Base-by-base conservation (phyloP, 1,140 invertebrate species). In the Heterodera carotae region DNA sequence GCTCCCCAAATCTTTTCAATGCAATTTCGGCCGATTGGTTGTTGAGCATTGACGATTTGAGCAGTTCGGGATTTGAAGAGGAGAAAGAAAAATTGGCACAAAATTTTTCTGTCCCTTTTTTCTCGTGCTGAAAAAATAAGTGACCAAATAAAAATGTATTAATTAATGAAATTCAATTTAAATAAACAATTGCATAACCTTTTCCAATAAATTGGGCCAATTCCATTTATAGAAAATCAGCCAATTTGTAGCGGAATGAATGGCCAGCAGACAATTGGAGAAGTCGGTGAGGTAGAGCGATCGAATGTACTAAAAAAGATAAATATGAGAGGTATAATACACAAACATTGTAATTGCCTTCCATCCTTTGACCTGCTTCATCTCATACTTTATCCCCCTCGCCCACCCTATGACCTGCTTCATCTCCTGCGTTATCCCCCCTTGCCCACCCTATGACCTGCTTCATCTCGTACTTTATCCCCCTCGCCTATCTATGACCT, bases 221-320 rank as follows among this genome's bases (percentile, higher is more conserved):
- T 53, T 64, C 80, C 85, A 87, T 66, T 84, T 81, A 60, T 85
- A 86, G 81, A 86, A 86, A 34, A 86, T 80, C 10, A 86, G 76
- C 86, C 86, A 86, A 76, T 86, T 86, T 15, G 85, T 86, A 0
- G 84, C 71, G 31, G 71, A 73, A n/a, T 73, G 71, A 39, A 73
- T 73, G 31, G 84, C 84, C 27, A 85, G 64, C 10, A 84, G 69
- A 60, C 81, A 73, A 72, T 86, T 86, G 25, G 85, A 87, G 56
- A 88, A 82, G 68, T 86, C 85, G 43, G 85, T 87, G 22, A 86
- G 70, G 62, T 88, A 87, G 27, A 87, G 76, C 10, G 85, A 84
- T 15, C 82, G 78, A 4, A 87, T 80, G 60, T 76, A 76, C 75
- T 73, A 8, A 15, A 59, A 29, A n/a, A 39, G 36, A 34, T 18